Base-by-base conservation (phyloP, 2,113 vertebrate genomes). In the Percina caprodes region DNA sequence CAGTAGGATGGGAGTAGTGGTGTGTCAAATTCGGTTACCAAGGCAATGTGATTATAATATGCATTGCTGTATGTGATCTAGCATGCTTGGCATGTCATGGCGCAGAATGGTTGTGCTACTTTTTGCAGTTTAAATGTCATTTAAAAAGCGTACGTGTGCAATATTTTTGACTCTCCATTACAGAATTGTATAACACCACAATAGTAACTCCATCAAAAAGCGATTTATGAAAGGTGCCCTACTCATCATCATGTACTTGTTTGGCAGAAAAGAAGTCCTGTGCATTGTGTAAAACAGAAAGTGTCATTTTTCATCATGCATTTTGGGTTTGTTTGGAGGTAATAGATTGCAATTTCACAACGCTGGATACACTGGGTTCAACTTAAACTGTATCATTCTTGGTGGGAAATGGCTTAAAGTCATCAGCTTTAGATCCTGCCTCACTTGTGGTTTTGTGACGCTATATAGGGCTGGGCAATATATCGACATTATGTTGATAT, bases 21-120 rank as follows among this genome's bases (percentile, higher is more conserved):
- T 26, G 33, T 67, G 70, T 82, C 67, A 55, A 52, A 79, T 45
- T 21, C 6, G 18, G 83, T 91, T 75, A 65, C 86, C 74, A 69
- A 74, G 75, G 75, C 39, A 45, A 83, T 61, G 23, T 21, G 9
- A 16, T 74, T 67, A 68, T 68, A 59, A 48, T 24, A 69, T 1
- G 61, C 18, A 39, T 12, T 21, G 56, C 69, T 48, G 65, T 58
- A 6, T 72, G 67, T 52, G 23, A 73, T 61, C 39, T 13, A 3
- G 61, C 33, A 24, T 67, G 30, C 54, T 8, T 1, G 12, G 62
- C 59, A 55, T 42, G 69, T 68, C 74, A 58, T 18, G 62, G 24
- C 48, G 51, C 46, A 58, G 35, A 49, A 30, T 54, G 70, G 63
- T 73, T 59, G 0, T n/a, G 12, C 62, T 35, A 63, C 4, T 55